phyloP scores from a whole-genome alignment of 2,888 invertebrate species.

The Ectobius pallidus region DNA sequence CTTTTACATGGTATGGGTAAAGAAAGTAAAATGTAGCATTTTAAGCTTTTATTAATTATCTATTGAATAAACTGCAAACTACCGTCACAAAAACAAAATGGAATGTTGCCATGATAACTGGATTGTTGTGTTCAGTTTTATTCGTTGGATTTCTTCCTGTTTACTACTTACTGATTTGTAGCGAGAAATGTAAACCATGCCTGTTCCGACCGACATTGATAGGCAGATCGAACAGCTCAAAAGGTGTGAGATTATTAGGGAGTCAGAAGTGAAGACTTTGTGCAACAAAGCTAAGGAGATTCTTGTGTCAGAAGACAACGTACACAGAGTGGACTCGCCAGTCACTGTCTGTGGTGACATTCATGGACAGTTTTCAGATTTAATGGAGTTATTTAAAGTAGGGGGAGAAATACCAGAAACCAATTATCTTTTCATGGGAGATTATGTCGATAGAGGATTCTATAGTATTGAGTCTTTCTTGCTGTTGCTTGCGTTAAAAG shows the following conservation, averaged over 20 bases:
- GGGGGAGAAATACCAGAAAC: conserved; percentile 64
- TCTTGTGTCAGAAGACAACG: conserved; percentile 62
- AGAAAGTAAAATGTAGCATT: no score
- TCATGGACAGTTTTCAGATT: conserved; percentile 64
- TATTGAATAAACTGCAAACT: no score
- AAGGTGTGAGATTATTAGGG: conserved; percentile 63
- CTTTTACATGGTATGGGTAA: no score
- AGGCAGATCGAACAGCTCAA: conserved; percentile 64
- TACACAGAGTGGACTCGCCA: conserved; percentile 64
- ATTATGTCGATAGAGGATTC: conserved; percentile 66
- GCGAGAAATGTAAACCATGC: no score
- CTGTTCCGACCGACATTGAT: conserved; percentile 50
- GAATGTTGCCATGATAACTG: no score
- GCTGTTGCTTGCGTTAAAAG: conserved; percentile 62
- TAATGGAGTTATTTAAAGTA: conserved; percentile 63
- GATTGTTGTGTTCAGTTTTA: no score
- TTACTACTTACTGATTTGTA: no score
- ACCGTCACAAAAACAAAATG: no score
- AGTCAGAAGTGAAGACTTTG: conserved; percentile 63
- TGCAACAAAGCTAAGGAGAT: conserved; percentile 67
- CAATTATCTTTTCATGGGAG: conserved; percentile 64
- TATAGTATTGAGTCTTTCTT: conserved; percentile 63
- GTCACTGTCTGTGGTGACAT: conserved; percentile 67
- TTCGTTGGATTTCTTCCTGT: no score
- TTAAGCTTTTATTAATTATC: no score